Conservation (phyloP, 2,797 vertebrate genomes). For the Balearica regulorum region DNA sequence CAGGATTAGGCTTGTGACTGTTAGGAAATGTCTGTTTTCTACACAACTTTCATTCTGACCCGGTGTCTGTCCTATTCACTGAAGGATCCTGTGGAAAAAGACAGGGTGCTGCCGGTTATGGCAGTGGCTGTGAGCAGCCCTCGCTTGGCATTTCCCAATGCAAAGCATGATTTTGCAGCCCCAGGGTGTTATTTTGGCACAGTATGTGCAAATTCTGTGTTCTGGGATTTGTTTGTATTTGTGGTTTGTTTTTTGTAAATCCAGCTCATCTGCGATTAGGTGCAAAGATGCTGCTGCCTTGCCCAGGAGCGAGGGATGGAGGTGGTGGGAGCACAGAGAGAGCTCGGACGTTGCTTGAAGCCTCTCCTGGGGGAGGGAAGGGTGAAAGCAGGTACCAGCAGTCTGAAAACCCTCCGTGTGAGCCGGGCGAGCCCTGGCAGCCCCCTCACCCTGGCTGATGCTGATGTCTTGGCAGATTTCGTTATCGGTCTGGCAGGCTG, state of each 20-base stretch:
- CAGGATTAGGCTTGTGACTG: not conserved
- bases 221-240: not conserved
- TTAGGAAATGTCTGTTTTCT: not conserved
- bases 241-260: not conserved
- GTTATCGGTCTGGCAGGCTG: not conserved
- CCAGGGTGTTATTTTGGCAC: not conserved
- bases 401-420: not conserved
- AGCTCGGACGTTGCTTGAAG: not conserved
- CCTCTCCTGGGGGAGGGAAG: not conserved
- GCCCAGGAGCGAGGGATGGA: not conserved
- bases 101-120: not conserved
- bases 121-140: not conserved
- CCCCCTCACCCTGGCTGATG: not conserved
- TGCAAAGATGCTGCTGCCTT: not conserved
- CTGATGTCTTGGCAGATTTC: not conserved
- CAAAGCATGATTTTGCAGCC: not conserved
- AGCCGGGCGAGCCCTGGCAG: not conserved
- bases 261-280: not conserved
- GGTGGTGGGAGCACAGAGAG: not conserved
- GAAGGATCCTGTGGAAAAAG: not conserved
- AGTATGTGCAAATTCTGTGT: not conserved
- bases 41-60: not conserved
- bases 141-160: not conserved
- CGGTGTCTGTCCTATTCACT: rapidly evolving
- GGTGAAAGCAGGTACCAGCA: not conserved